These are phyloP conservation scores for Metridium senile DNA, from an alignment of 92 coral and sea anemone genomes.

Conservation along the genomic window DNA sequence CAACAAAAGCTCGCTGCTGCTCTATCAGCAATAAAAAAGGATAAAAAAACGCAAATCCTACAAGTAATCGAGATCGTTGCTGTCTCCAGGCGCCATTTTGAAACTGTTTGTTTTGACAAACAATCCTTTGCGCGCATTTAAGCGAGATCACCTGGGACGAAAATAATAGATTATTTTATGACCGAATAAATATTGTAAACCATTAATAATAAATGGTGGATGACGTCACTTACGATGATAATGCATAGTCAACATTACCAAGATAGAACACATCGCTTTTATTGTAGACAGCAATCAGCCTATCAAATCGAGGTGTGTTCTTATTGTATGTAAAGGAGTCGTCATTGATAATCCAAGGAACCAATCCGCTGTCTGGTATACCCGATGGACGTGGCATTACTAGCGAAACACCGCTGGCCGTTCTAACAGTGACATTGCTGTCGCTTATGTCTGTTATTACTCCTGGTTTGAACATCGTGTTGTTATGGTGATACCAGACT, in stretches of 20 bases:
- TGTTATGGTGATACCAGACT: slow-evolving; percentile 17
- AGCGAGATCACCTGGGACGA: too few species aligned
- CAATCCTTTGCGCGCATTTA: too few species aligned
- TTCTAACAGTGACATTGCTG: slow-evolving; percentile 12
- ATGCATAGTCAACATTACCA: neutral
- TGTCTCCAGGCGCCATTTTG: too few species aligned
- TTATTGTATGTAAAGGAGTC: slow-evolving; percentile 13
- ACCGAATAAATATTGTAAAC: neutral
- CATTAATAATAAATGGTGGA: neutral
- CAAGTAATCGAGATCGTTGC: too few species aligned
- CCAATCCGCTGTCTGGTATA: neutral
- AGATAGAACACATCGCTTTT: slow-evolving; percentile 1
- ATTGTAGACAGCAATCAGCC: slow-evolving; percentile 20
- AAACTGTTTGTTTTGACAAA: too few species aligned
- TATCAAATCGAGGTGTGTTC: neutral
- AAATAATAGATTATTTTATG: too few species aligned
- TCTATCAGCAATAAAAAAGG: too few species aligned
- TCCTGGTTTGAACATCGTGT: slow-evolving; percentile 7
- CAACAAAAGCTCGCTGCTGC: too few species aligned
- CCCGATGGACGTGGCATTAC: slow-evolving; percentile 10
- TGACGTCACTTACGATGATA: slow-evolving; percentile 4
- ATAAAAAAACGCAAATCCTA: too few species aligned
- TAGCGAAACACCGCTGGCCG: slow-evolving; percentile 22
- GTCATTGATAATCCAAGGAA: slow-evolving; percentile 12
- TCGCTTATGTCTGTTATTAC: neutral